Evolutionary conservation across 2,113 vertebrate genomes (phyloP).

Genomic region (Sarotherodon lohbergeri): DNA sequence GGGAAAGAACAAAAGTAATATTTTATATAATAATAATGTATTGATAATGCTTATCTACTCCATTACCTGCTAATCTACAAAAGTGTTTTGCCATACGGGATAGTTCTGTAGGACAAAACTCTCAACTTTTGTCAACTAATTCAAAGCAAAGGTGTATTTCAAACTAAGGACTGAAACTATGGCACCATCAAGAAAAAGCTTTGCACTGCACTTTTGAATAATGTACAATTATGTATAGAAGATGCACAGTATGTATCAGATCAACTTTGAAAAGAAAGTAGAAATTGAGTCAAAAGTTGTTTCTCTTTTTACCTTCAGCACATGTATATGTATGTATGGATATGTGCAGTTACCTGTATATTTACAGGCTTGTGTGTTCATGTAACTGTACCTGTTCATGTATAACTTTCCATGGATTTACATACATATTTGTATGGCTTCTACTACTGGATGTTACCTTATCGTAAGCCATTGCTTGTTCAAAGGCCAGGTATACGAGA

Average conservation of each 20-base stretch:
- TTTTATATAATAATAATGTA: neutral
- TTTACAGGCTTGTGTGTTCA: neutral
- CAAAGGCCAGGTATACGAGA: neutral
- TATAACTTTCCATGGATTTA: neutral
- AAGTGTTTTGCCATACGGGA: rapidly evolving
- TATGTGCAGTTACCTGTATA: neutral
- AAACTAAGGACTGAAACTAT: neutral
- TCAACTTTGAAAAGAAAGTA: neutral
- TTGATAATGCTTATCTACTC: neutral
- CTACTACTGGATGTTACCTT: neutral
- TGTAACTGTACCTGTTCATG: neutral
- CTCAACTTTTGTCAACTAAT: neutral
- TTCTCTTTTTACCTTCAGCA: neutral
- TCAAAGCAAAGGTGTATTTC: neutral
- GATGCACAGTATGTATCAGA: neutral
- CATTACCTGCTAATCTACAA: neutral
- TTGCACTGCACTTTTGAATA: neutral
- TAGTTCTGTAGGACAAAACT: neutral
- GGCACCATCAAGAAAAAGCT: neutral
- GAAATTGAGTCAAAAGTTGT: neutral
- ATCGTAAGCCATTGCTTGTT: neutral
- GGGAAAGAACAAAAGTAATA: neutral
- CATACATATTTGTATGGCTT: neutral
- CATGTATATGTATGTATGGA: neutral
- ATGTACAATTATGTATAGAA: neutral